Base-by-base conservation (phyloP, 2,888 invertebrate species). In the Diaprepes abbreviatus region DNA sequence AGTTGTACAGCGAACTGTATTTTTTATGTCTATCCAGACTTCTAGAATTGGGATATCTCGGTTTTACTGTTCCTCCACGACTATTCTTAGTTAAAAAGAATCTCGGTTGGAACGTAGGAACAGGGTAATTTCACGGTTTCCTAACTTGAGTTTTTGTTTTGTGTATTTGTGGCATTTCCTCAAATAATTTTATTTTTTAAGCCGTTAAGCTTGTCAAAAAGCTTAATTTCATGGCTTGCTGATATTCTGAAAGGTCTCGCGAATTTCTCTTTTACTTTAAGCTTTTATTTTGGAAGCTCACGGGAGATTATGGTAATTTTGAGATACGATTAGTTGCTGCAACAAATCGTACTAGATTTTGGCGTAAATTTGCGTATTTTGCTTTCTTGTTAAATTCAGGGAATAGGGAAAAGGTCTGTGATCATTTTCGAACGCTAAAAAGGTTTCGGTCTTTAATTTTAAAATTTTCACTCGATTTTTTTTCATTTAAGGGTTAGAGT, bases 191-290 rank as follows among this genome's bases (percentile, higher is more conserved):
- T 36, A 57, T 69, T 69, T 58, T 63, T 68, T 57, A 62, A 55
- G 50, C 50, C 63, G 68, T 31, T 38, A 57, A 21, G 57, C 68
- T 58, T 57, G 48, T 68, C 63, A 57, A 68, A 67, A 68, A 57
- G 68, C 58, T 57, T 68, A 66, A 68, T 68, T 68, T 68, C 63
- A 68, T 68, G 63, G 68, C 67, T 66, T 66, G 59, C 66, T 50
- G 66, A 57, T 55, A 65, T 31, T 55, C 55, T 12, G 35, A 50
- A 52, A 52, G 38, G n/a, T 36, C 14, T 36, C 21, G 52, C 60
- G 33, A 33, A 60, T 50, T 45, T 45, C 58, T 58, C 31, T 58
- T 14, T 31, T 43, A 12, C 21, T 21, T 21, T n/a, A n/a, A n/a
- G n/a, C n/a, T n/a, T n/a, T n/a, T n/a, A n/a, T n/a, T 21, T 14